A percentile compares a stretch with the other conserved stretches of the same genome.
Evolutionary conservation across 23 tunicate genomes (phyloP).

Genomic region (Styela plicata): DNA sequence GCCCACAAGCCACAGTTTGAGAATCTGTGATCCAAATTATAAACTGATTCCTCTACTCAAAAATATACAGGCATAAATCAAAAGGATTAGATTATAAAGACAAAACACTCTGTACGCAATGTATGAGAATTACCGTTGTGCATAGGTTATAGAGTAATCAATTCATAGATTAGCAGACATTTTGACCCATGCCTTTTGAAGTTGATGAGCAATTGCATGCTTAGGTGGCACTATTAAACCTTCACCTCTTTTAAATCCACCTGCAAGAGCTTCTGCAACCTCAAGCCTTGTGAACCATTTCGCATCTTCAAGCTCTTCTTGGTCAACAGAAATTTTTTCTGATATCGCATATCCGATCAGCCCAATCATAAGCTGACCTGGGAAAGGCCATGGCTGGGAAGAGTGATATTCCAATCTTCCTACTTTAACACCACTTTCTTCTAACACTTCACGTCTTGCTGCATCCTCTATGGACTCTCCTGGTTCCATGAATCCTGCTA

Average conservation of each 20-base stretch:
- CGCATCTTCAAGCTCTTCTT: constrained; percentile 94
- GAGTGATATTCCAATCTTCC: constrained; percentile 74
- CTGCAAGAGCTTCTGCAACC: constrained; percentile 65
- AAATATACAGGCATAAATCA: neutral
- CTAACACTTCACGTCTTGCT: constrained; percentile 84
- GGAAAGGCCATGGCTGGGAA: constrained; percentile 98
- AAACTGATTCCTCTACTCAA: too few relatives aligned
- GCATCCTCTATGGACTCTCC: constrained; percentile 95
- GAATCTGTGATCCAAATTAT: too few relatives aligned
- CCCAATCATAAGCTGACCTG: constrained; percentile 81
- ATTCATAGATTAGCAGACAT: constrained; percentile 64
- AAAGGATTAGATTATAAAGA: neutral
- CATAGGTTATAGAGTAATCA: neutral
- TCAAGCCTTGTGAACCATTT: constrained; percentile 80
- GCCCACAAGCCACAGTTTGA: too few relatives aligned
- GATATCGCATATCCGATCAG: constrained; percentile 77
- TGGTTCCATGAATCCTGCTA: constrained; percentile 93
- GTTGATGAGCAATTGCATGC: constrained; percentile 85
- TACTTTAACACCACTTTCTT: constrained; percentile 80
- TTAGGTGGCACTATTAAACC: constrained; percentile 86
- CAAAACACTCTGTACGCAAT: neutral
- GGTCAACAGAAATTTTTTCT: constrained; percentile 63
- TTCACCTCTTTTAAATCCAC: constrained; percentile 54
- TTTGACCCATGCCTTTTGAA: constrained; percentile 70
- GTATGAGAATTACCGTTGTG: neutral